Evolutionary conservation across 2,888 invertebrate species (phyloP).

Genomic region (Pristionchus arcanus): DNA sequence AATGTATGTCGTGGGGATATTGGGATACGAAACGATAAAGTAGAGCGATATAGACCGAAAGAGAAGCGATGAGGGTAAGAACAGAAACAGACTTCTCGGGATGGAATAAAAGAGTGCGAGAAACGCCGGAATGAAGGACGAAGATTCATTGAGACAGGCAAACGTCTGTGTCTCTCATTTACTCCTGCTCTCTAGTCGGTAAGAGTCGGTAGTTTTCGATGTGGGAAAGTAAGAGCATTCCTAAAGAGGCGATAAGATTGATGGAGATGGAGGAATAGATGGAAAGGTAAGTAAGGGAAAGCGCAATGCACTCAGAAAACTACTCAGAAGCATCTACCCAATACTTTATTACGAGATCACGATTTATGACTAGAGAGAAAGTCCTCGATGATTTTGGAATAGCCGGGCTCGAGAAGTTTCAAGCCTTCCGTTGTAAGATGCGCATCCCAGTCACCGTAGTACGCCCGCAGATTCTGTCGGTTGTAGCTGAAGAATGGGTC

Average conservation of each 20-base stretch:
- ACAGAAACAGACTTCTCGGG: background rate
- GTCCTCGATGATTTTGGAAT: slow-evolving; percentile 35
- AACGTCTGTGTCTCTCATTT: no score
- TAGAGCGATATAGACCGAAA: background rate
- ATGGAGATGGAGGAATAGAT: background rate
- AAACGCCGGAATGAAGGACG: background rate
- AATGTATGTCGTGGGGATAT: background rate
- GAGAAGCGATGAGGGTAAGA: background rate
- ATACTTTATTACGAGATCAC: slow-evolving; percentile 42
- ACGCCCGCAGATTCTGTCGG: background rate
- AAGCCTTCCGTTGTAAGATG: slow-evolving; percentile 48
- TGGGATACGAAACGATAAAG: no score
- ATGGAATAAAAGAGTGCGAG: background rate
- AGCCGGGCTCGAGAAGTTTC: slow-evolving; percentile 18
- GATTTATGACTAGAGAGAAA: slow-evolving; percentile 19
- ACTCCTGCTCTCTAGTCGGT: no score
- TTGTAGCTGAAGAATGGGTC: slow-evolving; percentile 30
- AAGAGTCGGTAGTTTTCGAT: no score
- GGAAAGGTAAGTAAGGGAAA: background rate
- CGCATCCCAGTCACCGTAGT: slow-evolving; percentile 50
- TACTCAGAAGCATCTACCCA: background rate
- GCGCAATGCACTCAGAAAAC: background rate
- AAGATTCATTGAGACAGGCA: background rate
- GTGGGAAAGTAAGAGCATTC: background rate
- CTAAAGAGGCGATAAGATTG: background rate